phyloP scores from a whole-genome alignment of 2,888 invertebrate genomes.

The Salpingus planirostris region DNA sequence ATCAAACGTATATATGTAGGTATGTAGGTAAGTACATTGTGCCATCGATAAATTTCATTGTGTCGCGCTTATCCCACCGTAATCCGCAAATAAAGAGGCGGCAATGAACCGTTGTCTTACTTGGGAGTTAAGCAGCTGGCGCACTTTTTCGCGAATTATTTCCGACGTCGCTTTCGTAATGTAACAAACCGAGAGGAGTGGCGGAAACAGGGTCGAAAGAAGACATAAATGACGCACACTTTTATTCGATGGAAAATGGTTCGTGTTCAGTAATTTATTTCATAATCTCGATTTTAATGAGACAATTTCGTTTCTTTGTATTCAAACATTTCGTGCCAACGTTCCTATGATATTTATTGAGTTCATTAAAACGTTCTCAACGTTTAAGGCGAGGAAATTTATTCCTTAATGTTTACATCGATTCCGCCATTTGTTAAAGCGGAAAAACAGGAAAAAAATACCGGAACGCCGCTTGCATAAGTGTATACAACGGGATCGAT shows the following conservation, averaged over 20 bases:
- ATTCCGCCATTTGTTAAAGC: background rate
- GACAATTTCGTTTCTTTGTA: constrained; percentile 20
- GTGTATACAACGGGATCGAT: too few species aligned
- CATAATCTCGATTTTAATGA: constrained; percentile 21
- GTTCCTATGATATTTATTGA: constrained; percentile 13
- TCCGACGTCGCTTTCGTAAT: constrained; percentile 5
- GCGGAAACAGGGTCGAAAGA: constrained; percentile 4
- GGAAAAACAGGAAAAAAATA: background rate
- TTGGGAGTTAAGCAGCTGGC: constrained; percentile 10
- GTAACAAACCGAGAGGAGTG: too few species aligned
- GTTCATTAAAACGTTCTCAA: constrained; percentile 14
- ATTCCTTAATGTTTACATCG: constrained; percentile 8
- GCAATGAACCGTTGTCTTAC: constrained; percentile 10
- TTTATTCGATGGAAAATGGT: constrained; percentile 12
- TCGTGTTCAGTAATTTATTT: constrained; percentile 18
- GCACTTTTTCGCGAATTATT: constrained; percentile 9
- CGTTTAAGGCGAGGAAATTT: constrained; percentile 8
- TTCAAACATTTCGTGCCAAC: constrained; percentile 10
- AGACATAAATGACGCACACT: constrained; percentile 12
- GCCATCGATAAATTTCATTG: too few species aligned
- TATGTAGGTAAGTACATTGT: too few species aligned
- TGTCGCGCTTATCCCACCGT: too few species aligned
- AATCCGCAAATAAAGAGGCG: constrained; percentile 9
- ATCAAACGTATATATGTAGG: too few species aligned
- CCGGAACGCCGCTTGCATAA: too few species aligned